phyloP scores from a whole-genome alignment of 2,797 vertebrate species.

The Aplochiton taeniatus region DNA sequence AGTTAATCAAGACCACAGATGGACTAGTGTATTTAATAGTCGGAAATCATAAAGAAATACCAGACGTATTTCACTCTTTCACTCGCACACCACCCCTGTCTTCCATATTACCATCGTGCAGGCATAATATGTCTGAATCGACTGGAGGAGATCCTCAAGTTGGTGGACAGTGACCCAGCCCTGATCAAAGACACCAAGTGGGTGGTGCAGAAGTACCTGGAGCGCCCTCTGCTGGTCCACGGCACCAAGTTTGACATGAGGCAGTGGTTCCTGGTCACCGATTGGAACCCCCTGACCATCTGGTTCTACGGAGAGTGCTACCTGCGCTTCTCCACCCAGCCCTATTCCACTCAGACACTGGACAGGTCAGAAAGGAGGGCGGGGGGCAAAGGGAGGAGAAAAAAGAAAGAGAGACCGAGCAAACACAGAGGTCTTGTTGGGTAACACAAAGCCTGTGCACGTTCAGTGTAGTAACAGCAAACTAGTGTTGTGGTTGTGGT shows the following conservation, averaged over 20 bases:
- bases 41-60: too few relatives aligned
- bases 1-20: too few relatives aligned
- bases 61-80: too few relatives aligned
- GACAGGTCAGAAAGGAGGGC: too few relatives aligned
- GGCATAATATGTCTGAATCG: conserved; percentile 82
- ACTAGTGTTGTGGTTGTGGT: too few relatives aligned
- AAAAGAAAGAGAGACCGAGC: too few relatives aligned
- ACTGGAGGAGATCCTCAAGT: conserved; percentile 81
- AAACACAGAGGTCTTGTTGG: neutral
- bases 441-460: too few relatives aligned
- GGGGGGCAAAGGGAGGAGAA: too few relatives aligned
- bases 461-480: too few relatives aligned
- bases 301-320: conserved; percentile 85
- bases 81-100: too few relatives aligned
- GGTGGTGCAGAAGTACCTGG: conserved; percentile 87
- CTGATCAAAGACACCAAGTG: conserved; percentile 69
- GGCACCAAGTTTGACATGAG: conserved; percentile 85
- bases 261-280: conserved; percentile 86
- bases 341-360: conserved; percentile 75
- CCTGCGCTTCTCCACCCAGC: conserved; percentile 82
- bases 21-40: neutral
- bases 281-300: conserved; percentile 84
- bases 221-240: conserved; percentile 80
- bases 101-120: conserved; percentile 42
- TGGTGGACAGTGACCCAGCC: conserved; percentile 57